These are phyloP conservation scores for Daubentonia madagascariensis DNA, from an alignment of 2,113 vertebrate species.

Conservation along the genomic window DNA sequence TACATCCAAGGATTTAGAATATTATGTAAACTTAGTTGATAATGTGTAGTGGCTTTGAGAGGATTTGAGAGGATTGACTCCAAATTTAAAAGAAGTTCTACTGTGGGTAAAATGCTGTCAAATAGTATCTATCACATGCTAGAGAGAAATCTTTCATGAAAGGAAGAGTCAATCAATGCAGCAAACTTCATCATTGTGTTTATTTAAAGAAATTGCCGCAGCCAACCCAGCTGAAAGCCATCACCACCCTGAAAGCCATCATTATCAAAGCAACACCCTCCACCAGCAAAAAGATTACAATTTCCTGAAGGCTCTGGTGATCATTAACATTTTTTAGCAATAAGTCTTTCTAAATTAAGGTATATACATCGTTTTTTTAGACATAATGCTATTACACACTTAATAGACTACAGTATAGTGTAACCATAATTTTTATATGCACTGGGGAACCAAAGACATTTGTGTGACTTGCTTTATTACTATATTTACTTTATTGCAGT, in stretches of 20 bases:
- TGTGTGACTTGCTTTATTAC: neutral
- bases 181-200: neutral
- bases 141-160: neutral
- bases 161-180: neutral
- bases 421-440: neutral
- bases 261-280: neutral
- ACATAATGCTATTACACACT: neutral
- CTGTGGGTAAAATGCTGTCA: neutral
- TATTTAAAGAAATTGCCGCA: neutral
- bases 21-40: neutral
- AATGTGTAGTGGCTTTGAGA: neutral
- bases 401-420: neutral
- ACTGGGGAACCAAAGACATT: neutral
- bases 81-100: neutral
- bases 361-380: neutral
- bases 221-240: neutral
- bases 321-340: neutral
- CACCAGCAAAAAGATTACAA: neutral
- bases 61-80: neutral
- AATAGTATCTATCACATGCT: neutral
- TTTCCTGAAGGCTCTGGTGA: neutral
- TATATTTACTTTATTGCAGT: neutral
- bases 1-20: neutral
- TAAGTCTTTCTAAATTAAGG: neutral
- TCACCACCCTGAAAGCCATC: neutral